Evolutionary conservation across 23 tunicate species (phyloP), one percentile per base, ranked within the genome.

Genomic region (Clavelina lepadiformis): DNA sequence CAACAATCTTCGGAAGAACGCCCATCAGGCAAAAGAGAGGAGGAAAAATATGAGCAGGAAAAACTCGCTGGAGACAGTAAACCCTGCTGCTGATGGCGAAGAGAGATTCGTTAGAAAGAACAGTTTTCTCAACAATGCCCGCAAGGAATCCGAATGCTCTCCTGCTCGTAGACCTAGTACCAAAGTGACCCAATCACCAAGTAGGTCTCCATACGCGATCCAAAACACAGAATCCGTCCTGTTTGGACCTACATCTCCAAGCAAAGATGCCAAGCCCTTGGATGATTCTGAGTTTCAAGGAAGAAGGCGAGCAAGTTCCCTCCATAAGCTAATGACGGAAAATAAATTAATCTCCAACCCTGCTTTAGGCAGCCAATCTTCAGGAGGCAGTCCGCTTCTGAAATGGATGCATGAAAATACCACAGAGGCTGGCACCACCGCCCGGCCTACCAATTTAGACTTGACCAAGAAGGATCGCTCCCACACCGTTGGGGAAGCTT

Each of bases 221-320:
- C 56, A 46, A 46, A 46, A 66, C 18, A 66, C 72, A 4, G 72
- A 66, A 66, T 29, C 15, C 35, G 3, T 57, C 4, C 46, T 66
- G 3, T 66, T 66, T 38, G 60, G 62, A 34, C 46, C 51, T 25
- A 15, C 58, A 25, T 65, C 2, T 28, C 71, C 71, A 25, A 26
- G 58, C 59, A 68, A 51, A 23, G 57, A 22, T 71, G 65, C n/a
- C 28, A 2, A 18, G 11, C 32, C 38, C 27, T n/a, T 51, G 18
- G 51, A 62, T 2, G 73, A 76, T n/a, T 63, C 50, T 0, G 68
- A 65, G 21, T 33, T 49, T 35, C 29, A 51, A 28, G 73, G 73
- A 3, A 55, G 84, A 28, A 68, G 84, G 7, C 35, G 84, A 19
- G 66, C 75, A 22, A 78, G 84, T 38, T 58, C 84, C 30, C 84